These are phyloP conservation scores for Stomatorhinus walkeri DNA, from an alignment of 2,797 vertebrate species.

Conservation along the genomic window DNA sequence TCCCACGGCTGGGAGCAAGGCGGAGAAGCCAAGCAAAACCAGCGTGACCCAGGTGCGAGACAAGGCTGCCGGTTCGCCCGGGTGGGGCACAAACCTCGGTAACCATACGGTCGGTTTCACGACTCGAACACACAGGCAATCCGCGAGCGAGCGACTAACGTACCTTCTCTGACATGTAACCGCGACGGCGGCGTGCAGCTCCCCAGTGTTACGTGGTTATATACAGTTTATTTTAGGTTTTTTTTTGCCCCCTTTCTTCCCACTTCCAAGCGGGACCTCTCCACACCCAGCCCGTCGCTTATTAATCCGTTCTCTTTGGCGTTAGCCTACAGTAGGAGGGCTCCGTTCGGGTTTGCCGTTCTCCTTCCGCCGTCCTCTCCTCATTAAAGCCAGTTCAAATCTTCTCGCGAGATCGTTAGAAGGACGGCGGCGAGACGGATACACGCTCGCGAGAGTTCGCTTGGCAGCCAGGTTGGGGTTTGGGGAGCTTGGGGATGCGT, in stretches of 20 bases:
- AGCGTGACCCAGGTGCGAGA: neutral
- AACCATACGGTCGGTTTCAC: neutral
- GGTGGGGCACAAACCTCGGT: neutral
- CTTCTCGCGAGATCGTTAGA: constrained; percentile 54
- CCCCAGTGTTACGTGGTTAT: constrained; percentile 35
- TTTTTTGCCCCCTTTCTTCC: constrained; percentile 24
- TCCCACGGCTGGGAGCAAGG: neutral
- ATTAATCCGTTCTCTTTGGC: constrained; percentile 29
- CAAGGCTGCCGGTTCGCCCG: neutral
- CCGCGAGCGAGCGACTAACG: constrained; percentile 30
- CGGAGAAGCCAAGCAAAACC: neutral
- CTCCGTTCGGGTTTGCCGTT: constrained; percentile 33
- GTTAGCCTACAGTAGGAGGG: constrained; percentile 37
- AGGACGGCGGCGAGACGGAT: neutral
- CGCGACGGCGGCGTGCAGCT: constrained; percentile 31
- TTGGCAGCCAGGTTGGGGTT: neutral
- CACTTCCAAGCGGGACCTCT: constrained; percentile 27
- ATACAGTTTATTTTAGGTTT: neutral
- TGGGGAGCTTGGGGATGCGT: no score
- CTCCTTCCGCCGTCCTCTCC: constrained; percentile 48
- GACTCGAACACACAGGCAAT: neutral
- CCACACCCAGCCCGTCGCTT: constrained; percentile 48
- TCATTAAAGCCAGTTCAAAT: constrained; percentile 47
- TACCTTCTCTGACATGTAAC: constrained; percentile 50
- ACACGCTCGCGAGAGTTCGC: constrained; percentile 7